A percentile compares a stretch with the other conserved stretches of the same genome.
These are phyloP conservation scores for Chydorus sphaericus DNA, from an alignment of 2,888 invertebrate genomes.

Conservation along the genomic window DNA sequence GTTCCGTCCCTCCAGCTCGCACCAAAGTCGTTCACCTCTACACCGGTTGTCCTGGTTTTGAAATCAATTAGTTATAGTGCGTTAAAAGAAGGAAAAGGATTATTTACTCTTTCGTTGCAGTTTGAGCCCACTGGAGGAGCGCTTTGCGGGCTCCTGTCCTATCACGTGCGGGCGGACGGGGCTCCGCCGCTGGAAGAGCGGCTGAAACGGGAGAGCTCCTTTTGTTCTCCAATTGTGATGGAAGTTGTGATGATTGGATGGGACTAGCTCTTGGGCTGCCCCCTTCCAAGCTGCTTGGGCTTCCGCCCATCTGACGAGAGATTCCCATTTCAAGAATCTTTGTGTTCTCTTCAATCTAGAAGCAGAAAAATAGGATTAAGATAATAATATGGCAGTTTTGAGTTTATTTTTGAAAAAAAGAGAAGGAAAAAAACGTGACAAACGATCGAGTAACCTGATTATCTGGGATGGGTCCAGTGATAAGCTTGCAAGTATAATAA, in stretches of 20 bases:
- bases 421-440: neutral
- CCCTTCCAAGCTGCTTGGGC: conserved; percentile 68
- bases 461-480: neutral
- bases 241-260: neutral
- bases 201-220: neutral
- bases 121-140: conserved; percentile 84
- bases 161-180: conserved; percentile 17
- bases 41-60: conserved; percentile 55
- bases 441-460: neutral
- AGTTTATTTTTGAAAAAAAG: neutral
- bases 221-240: neutral
- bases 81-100: neutral
- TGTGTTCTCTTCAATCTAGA: conserved; percentile 87
- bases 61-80: conserved; percentile 15
- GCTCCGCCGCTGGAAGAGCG: conserved; percentile 8
- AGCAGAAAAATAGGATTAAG: neutral
- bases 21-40: conserved; percentile 85
- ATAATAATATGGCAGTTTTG: too few relatives aligned
- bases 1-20: conserved; percentile 91
- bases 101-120: conserved; percentile 59
- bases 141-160: conserved; percentile 79
- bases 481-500: neutral
- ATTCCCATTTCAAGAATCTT: conserved; percentile 72
- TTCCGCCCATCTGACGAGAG: conserved; percentile 58
- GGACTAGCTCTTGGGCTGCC: conserved; percentile 17